A percentile compares a stretch with the other conserved stretches of the same genome.
Conservation (phyloP, 2,888 invertebrate genomes). For the Eupithecia vulgata region DNA sequence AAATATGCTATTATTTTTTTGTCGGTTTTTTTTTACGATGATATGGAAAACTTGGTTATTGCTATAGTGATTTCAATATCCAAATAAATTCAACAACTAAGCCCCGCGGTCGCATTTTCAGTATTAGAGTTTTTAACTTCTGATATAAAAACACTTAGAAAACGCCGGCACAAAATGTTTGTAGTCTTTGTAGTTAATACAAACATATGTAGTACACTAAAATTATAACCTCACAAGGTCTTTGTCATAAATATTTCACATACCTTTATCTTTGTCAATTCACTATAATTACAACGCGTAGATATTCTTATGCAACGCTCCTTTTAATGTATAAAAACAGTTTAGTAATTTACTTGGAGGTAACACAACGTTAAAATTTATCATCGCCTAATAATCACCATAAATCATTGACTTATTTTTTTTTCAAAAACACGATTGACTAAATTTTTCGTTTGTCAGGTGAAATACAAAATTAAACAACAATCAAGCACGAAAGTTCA, state of each 20-base stretch:
- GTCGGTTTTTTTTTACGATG: not conserved
- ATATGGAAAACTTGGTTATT: not conserved
- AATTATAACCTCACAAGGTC: not conserved
- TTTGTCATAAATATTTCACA: not conserved
- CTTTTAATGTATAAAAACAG: not conserved
- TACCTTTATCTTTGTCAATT: not conserved
- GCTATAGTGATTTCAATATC: not conserved
- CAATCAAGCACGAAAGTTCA: constrained; percentile 7
- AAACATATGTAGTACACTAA: no score
- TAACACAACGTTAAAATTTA: not conserved
- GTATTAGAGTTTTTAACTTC: not conserved
- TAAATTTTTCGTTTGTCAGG: not conserved
- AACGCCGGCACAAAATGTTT: not conserved
- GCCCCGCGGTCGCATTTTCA: not conserved
- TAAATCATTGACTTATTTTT: not conserved
- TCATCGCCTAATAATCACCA: not conserved
- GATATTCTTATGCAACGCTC: not conserved
- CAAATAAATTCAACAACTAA: not conserved
- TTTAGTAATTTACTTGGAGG: not conserved
- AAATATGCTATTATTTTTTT: no score
- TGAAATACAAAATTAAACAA: not conserved
- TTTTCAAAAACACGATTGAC: not conserved
- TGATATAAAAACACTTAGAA: not conserved
- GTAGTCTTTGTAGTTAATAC: not conserved
- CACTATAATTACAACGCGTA: not conserved